Percentiles rank a stretch among this genome's conserved stretches.
phyloP scores from a whole-genome alignment of 2,888 invertebrate species.

The Penaeus monodon region DNA sequence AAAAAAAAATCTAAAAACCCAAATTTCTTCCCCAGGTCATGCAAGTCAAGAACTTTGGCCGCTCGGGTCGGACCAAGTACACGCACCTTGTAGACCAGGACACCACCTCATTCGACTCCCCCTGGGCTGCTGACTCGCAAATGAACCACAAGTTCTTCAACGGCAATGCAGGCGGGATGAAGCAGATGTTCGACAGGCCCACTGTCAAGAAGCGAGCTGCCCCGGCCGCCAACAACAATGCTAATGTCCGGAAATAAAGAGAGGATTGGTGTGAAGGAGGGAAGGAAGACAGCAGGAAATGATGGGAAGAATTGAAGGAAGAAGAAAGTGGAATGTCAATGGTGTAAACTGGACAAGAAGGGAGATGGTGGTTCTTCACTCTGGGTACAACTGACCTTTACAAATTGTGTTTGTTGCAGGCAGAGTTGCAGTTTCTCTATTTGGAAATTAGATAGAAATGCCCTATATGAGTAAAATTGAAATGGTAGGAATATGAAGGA shows the following conservation, averaged over 20 bases:
- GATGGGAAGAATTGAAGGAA: too few relatives aligned
- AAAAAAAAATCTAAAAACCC: background rate
- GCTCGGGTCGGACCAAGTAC: slow-evolving; percentile 98
- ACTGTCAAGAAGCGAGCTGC: slow-evolving; percentile 74
- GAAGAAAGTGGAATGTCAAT: too few relatives aligned
- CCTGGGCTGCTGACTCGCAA: slow-evolving; percentile 93
- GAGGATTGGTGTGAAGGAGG: too few relatives aligned
- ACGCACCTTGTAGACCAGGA: slow-evolving; percentile 99
- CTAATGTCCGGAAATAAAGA: slow-evolving; percentile 32
- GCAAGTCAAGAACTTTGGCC: slow-evolving; percentile 97
- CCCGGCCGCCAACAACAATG: slow-evolving; percentile 11
- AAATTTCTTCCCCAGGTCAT: slow-evolving; percentile 58
- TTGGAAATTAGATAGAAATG: too few relatives aligned
- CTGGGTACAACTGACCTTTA: too few relatives aligned
- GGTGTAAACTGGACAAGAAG: too few relatives aligned
- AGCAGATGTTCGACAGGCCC: slow-evolving; percentile 92
- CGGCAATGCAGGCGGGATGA: slow-evolving; percentile 91
- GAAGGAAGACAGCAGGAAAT: too few relatives aligned
- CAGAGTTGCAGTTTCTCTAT: too few relatives aligned
- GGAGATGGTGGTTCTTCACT: too few relatives aligned
- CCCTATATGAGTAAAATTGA: too few relatives aligned
- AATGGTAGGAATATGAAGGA: too few relatives aligned
- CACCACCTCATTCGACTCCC: slow-evolving; percentile 96
- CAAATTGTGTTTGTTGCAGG: too few relatives aligned
- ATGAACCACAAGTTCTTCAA: slow-evolving; percentile 89